A percentile compares a stretch with the other conserved stretches of the same genome.
phyloP scores from a whole-genome alignment of 1,140 invertebrate species.

The Macrosteles quadrilineatus region DNA sequence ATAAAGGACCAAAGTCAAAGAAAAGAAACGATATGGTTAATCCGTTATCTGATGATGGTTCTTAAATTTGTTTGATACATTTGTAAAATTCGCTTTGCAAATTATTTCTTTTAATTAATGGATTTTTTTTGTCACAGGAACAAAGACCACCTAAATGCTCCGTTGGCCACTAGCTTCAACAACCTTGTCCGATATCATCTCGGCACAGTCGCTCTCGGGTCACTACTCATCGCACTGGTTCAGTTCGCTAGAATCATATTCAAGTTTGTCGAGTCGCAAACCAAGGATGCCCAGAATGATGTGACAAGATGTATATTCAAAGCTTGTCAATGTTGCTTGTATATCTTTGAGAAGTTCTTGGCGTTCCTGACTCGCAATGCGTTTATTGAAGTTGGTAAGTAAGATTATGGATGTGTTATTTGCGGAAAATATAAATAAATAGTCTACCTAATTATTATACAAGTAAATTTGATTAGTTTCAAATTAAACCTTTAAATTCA shows the following conservation, averaged over 20 bases:
- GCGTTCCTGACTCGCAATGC: conserved; percentile 75
- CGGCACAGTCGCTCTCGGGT: conserved; percentile 75
- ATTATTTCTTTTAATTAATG: too few species aligned
- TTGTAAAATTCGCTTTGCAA: too few species aligned
- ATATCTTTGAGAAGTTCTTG: conserved; percentile 71
- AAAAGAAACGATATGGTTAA: too few species aligned
- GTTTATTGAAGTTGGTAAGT: conserved; percentile 73
- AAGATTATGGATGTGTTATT: neutral
- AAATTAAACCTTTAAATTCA: too few species aligned
- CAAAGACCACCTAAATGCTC: conserved; percentile 60
- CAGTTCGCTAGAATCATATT: conserved; percentile 64
- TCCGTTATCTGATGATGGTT: too few species aligned
- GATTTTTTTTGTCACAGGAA: too few species aligned
- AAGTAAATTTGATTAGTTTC: too few species aligned
- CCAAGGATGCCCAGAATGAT: conserved; percentile 53
- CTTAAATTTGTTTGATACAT: too few species aligned
- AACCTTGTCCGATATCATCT: conserved; percentile 69
- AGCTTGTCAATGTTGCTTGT: conserved; percentile 73
- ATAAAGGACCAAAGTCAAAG: too few species aligned
- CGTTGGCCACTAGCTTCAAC: conserved; percentile 58
- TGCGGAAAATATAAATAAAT: too few species aligned
- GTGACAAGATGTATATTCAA: conserved; percentile 51
- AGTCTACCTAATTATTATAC: too few species aligned
- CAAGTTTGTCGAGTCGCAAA: conserved; percentile 45
- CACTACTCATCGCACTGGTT: conserved; percentile 71